Evolutionary conservation across 1,140 invertebrate species (phyloP).

Genomic region (Bombus turneri): DNA sequence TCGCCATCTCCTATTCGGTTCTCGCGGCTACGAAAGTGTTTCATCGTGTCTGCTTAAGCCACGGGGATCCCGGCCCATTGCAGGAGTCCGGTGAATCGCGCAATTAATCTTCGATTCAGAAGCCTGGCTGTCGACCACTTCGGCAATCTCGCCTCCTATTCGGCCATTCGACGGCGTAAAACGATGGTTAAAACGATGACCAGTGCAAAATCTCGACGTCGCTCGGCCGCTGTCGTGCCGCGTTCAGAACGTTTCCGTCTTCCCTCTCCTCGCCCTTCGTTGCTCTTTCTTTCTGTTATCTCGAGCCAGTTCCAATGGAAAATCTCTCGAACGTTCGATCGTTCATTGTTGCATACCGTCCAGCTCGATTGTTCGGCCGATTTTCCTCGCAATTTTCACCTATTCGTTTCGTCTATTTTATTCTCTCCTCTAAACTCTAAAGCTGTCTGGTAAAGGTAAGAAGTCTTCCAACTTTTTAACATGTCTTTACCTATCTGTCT

Average conservation of each 20-base stretch:
- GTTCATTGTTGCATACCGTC: neutral
- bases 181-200: conserved; percentile 66
- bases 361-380: neutral
- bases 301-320: neutral
- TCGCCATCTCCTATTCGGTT: neutral
- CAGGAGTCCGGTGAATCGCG: conserved; percentile 61
- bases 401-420: neutral
- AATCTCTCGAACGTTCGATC: neutral
- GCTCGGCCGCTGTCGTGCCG: neutral
- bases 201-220: conserved; percentile 49
- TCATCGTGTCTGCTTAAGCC: conserved; percentile 64
- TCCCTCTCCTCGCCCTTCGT: conserved; percentile 1
- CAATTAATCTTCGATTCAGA: conserved; percentile 71
- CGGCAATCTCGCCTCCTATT: conserved; percentile 62
- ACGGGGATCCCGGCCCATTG: conserved; percentile 17
- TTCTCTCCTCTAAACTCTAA: neutral
- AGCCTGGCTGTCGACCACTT: conserved; percentile 51
- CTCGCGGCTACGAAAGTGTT: conserved; percentile 55
- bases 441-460: too few relatives aligned
- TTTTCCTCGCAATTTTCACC: conserved; percentile 17
- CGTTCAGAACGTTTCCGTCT: conserved; percentile 38
- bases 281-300: conserved; percentile 18
- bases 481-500: neutral
- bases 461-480: neutral
- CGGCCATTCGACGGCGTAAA: conserved; percentile 51